A percentile compares a stretch with the other conserved stretches of the same genome.
Conservation (phyloP, 2,797 vertebrate species). For the Diceros bicornis region DNA sequence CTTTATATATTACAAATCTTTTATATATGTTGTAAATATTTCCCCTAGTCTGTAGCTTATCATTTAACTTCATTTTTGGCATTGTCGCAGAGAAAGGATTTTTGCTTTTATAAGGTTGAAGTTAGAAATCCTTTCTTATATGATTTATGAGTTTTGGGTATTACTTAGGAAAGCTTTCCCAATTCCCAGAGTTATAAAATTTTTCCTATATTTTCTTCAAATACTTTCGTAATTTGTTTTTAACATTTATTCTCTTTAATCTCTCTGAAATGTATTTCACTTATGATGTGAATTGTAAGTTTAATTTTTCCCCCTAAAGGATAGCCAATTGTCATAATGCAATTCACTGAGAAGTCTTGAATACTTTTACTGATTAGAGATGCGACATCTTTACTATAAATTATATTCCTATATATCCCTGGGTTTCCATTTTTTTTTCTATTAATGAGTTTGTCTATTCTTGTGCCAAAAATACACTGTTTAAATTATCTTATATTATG, state of each 20-base stretch:
- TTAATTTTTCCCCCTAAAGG: background rate
- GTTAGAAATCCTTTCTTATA: conserved; percentile 13
- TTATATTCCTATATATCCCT: background rate
- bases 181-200: background rate
- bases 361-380: background rate
- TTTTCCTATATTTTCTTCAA: conserved; percentile 36
- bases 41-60: background rate
- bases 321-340: background rate
- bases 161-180: conserved; percentile 48
- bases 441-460: background rate
- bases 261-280: background rate
- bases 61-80: background rate
- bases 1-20: background rate
- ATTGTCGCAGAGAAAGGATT: background rate
- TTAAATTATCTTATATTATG: background rate
- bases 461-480: background rate
- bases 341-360: background rate
- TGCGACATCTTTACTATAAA: background rate
- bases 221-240: conserved; percentile 43
- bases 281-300: background rate
- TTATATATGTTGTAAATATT: conserved; percentile 14
- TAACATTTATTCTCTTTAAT: conserved; percentile 8
- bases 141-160: background rate
- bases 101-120: background rate
- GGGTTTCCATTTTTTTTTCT: background rate